Conservation (phyloP, 2,113 vertebrate species). For the Tautogolabrus adspersus region DNA sequence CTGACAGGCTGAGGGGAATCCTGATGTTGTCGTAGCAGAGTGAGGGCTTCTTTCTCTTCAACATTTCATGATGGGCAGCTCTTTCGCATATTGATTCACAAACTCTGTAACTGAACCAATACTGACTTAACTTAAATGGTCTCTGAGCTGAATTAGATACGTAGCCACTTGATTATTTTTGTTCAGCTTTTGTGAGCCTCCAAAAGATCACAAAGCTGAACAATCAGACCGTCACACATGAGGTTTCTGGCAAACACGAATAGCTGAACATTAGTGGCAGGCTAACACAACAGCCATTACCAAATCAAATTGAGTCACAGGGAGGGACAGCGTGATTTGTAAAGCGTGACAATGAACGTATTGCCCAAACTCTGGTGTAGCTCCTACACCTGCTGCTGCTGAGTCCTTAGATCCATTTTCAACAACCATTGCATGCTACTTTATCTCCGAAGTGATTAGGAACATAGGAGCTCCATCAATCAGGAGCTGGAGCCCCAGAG, state of each 20-base stretch:
- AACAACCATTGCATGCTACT: slow-evolving; percentile 36
- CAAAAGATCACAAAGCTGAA: slow-evolving; percentile 64
- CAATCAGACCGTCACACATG: slow-evolving; percentile 47
- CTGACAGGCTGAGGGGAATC: slow-evolving; percentile 15
- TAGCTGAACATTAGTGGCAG: slow-evolving; percentile 17
- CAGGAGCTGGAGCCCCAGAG: slow-evolving; percentile 43
- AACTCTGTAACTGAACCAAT: slow-evolving; percentile 35
- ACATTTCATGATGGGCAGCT: slow-evolving; percentile 20
- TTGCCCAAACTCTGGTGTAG: slow-evolving; percentile 15
- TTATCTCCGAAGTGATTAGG: slow-evolving; percentile 62
- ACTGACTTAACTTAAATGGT: slow-evolving; percentile 40
- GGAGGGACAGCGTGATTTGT: background rate
- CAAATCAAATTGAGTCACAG: slow-evolving; percentile 13
- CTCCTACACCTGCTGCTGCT: slow-evolving; percentile 42
- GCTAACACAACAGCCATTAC: slow-evolving; percentile 22
- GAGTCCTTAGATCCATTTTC: slow-evolving; percentile 44
- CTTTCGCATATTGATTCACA: slow-evolving; percentile 36
- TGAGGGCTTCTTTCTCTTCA: background rate
- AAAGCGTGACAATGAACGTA: slow-evolving; percentile 38
- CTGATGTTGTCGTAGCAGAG: slow-evolving; percentile 21
- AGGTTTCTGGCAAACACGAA: slow-evolving; percentile 39
- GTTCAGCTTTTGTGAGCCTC: slow-evolving; percentile 56
- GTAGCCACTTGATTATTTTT: slow-evolving; percentile 51
- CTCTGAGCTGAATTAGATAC: slow-evolving; percentile 43
- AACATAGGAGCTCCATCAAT: slow-evolving; percentile 59